Percentiles rank a stretch among this genome's conserved stretches.
These are phyloP conservation scores for Chionomys nivalis DNA, from an alignment of 2,113 vertebrate genomes.

Conservation along the genomic window DNA sequence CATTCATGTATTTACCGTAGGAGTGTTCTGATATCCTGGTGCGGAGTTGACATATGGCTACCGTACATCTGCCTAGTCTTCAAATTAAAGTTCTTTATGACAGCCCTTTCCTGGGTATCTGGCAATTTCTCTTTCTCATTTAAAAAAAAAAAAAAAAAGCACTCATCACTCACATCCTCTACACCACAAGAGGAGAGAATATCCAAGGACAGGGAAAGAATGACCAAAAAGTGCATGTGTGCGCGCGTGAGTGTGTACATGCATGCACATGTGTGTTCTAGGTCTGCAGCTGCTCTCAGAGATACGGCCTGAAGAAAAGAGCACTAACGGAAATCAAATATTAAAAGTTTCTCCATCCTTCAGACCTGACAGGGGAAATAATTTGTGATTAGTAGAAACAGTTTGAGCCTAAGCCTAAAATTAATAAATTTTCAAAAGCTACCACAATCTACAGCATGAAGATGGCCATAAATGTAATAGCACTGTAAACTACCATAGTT, in stretches of 20 bases:
- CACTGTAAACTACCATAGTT: background rate
- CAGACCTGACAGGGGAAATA: conserved; percentile 4
- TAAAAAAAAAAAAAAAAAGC: background rate
- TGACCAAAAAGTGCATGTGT: background rate
- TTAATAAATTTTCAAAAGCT: background rate
- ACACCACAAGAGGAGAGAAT: background rate
- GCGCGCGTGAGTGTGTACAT: too few species aligned
- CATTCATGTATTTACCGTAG: conserved; percentile 46
- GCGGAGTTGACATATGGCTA: conserved; percentile 53
- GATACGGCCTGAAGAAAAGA: background rate
- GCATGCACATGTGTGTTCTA: background rate
- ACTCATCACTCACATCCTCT: background rate
- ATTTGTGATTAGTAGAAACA: background rate
- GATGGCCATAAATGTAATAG: background rate
- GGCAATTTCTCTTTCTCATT: conserved; percentile 11
- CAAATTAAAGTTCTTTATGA: conserved; percentile 65
- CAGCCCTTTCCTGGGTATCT: conserved; percentile 46
- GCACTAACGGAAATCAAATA: background rate
- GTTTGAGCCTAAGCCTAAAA: background rate
- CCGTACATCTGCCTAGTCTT: conserved; percentile 44
- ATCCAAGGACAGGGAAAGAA: background rate
- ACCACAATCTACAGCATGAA: conserved; percentile 12
- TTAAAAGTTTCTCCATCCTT: conserved; percentile 23
- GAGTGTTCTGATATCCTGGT: background rate
- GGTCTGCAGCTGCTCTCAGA: background rate